Evolutionary conservation across 30 jellyfish, hydroid and myxozoan species (phyloP), one percentile per base, ranked within the genome.

Genomic region (Catostylus mosaicus): DNA sequence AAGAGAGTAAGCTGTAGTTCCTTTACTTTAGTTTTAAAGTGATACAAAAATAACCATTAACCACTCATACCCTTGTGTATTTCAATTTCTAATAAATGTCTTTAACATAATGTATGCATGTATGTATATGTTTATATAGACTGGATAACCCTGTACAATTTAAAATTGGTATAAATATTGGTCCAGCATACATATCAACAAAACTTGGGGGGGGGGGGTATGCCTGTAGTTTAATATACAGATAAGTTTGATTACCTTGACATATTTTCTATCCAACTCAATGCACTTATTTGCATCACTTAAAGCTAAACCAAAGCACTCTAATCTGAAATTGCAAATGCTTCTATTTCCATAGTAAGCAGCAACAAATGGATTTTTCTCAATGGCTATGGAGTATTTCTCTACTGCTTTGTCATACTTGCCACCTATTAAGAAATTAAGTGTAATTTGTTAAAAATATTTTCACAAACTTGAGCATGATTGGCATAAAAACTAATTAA

Each of bases 281-380:
- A 92, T 54, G 40, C 97, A 75, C 35, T 75, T 72, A 76, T 92
- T 92, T 20, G 96, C 98, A 86, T 92, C 98, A 57, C 78, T 67
- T 80, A 92, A 72, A 3, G 98, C 98, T 51, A 93, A 48, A 23
- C 98, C 98, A 92, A 92, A 92, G 61, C 96, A 92, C 65, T 92
- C 98, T 43, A 92, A 64, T 27, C 90, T 65, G 60, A 84, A 67
- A 60, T 92, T 73, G 78, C 96, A 92, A 32, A 92, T 86, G 82
- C 98, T 92, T 34, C 98, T 79, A 68, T 92, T 92, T 43, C 98
- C 98, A 82, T 92, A 92, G 46, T 92, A 92, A 20, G 98, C 88
- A 23, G 98, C 96, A 40, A 86, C 95, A 63, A 57, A 54, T 30
- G 98, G 98, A 48, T 92, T 92, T 47, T 71, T 68, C 59, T 79